Evolutionary conservation across 2,113 vertebrate species (phyloP), one percentile per base, ranked within the genome.

Genomic region (Elephantulus edwardii): DNA sequence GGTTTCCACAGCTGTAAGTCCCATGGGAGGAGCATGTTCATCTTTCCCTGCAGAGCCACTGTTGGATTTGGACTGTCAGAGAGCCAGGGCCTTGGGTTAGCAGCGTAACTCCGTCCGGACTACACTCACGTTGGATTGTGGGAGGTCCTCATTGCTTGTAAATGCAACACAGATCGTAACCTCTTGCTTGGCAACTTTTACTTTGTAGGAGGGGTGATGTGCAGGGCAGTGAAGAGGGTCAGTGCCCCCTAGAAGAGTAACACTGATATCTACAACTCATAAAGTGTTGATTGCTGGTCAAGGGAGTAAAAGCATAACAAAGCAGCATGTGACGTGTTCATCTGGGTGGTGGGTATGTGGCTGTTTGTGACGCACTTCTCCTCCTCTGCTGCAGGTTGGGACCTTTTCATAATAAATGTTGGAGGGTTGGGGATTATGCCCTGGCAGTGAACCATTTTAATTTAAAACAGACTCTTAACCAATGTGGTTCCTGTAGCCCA

Each of bases 391-490:
- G 35, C 83, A 68, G 48, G 48, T 62, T 77, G 64, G 58, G 56
- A 86, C 44, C 33, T 62, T 54, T 91, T 48, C 42, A 3, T 71
- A 48, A 50, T 64, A n/a, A 76, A 62, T 40, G 20, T n/a, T 66
- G 35, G 9, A 8, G 16, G 12, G 30, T 5, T 3, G 14, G 50
- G 44, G 44, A 3, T 76, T 48, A 70, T 10, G 7, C 35, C 79
- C 2, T n/a, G 12, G 85, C 16, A 33, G n/a, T 66, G 80, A 89
- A 83, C 54, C 38, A 3, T 50, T 78, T 64, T 68, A 48, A 88
- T 88, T 81, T 83, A 90, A 94, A 88, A 68, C 84, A 93, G 93
- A 28, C 66, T 66, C 9, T 60, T 90, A 86, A 62, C 24, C 33
- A 26, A 3, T 22, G 26, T 46, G 44, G 52, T 58, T 66, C 78